phyloP scores from a whole-genome alignment of 1,140 invertebrate species.

The Trichonephila clavipes region DNA sequence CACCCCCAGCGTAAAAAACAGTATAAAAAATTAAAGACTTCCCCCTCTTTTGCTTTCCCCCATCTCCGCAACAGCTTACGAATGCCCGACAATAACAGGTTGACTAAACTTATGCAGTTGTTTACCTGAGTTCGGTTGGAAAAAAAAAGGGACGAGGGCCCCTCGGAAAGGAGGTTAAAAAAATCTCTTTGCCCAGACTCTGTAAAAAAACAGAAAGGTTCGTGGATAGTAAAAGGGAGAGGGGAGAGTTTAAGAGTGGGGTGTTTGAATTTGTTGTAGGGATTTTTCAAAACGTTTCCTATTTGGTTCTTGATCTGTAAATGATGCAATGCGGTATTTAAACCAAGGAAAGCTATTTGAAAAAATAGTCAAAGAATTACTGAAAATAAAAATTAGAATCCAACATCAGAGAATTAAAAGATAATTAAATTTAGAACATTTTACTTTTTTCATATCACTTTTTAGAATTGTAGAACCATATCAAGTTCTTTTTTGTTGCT shows the following conservation, averaged over 20 bases:
- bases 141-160: constrained; percentile 55
- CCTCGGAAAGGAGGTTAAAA: constrained; percentile 73
- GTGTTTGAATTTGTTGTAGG: constrained; percentile 41
- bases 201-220: constrained; percentile 37
- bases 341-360: too few species aligned
- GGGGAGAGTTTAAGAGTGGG: constrained; percentile 40
- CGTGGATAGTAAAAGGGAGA: neutral
- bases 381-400: too few species aligned
- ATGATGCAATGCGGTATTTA: too few species aligned
- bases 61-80: constrained; percentile 57
- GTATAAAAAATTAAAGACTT: constrained; percentile 72
- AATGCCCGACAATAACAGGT: constrained; percentile 75
- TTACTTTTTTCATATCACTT: too few species aligned
- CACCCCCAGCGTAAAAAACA: constrained; percentile 55
- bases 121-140: constrained; percentile 64
- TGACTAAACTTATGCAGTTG: constrained; percentile 76
- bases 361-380: too few species aligned
- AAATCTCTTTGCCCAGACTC: constrained; percentile 23
- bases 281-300: constrained; percentile 2
- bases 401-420: too few species aligned
- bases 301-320: neutral
- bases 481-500: too few species aligned
- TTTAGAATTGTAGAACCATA: too few species aligned
- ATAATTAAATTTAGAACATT: too few species aligned
- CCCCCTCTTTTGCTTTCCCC: constrained; percentile 17